Percentiles rank a stretch among this genome's conserved stretches.
These are phyloP conservation scores for Dynastes tityus DNA, from an alignment of 2,888 invertebrate species.

Conservation along the genomic window DNA sequence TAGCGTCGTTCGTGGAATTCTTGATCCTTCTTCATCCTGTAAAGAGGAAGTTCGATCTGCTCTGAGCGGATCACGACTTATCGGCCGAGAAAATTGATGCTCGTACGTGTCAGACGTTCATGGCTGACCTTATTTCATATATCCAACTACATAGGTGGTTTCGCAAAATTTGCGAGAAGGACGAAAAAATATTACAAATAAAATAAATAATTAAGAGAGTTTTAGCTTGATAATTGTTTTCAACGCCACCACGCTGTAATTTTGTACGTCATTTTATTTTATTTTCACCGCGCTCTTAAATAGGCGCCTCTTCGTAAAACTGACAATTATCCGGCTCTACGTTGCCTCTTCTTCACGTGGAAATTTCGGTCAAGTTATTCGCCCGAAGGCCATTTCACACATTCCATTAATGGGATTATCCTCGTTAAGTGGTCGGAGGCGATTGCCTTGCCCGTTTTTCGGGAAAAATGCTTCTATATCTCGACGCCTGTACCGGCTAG, in stretches of 20 bases:
- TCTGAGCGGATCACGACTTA: constrained; percentile 34
- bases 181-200: too few species aligned
- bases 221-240: too few species aligned
- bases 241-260: too few species aligned
- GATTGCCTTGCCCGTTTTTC: constrained; percentile 5
- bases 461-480: not conserved
- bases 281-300: too few species aligned
- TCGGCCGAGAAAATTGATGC: constrained; percentile 47
- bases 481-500: not conserved
- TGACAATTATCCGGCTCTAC: too few species aligned
- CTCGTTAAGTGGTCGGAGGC: constrained; percentile 4
- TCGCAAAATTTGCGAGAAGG: not conserved
- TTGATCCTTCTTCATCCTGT: constrained; percentile 38
- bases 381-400: constrained; percentile 19
- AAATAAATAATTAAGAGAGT: too few species aligned
- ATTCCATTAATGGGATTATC: constrained; percentile 34
- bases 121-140: constrained; percentile 10
- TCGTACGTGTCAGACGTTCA: constrained; percentile 38
- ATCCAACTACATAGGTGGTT: not conserved
- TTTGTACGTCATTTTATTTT: too few species aligned
- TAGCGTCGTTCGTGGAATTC: not conserved
- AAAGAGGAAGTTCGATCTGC: constrained; percentile 31
- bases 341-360: not conserved
- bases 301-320: too few species aligned
- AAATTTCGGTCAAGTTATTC: constrained; percentile 33